Evolutionary conservation across 2,113 vertebrate genomes (phyloP), one percentile per base, ranked within the genome.

Genomic region (Scalopus aquaticus): DNA sequence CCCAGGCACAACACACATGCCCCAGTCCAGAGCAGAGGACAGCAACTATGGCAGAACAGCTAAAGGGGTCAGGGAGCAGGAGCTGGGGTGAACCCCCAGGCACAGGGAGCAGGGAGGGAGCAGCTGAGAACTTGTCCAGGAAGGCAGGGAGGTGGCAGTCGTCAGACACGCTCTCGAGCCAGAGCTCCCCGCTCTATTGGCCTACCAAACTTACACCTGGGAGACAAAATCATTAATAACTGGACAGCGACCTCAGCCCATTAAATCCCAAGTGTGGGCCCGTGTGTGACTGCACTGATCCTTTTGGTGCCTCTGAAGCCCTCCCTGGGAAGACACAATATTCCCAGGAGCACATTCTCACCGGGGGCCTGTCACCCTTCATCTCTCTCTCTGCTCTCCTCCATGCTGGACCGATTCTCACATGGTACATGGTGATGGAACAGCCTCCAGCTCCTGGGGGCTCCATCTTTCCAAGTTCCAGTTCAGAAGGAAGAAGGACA

Each of bases 331-430:
- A 35, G 16, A 7, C 6, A 30, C 37, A 64, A 1, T 3, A 19
- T 22, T 77, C 24, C 46, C 12, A 26, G 56, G 30, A 78, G 9
- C 24, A 37, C 12, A 37, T 9, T 28, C n/a, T 5, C 49, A 16
- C 72, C 8, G 1, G 19, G 35, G 32, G 26, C 0, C 5, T 1
- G 9, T 54, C 11, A 13, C 9, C 4, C 39, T 67, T 35, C 32
- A 1, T 24, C 6, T 17, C 26, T 56, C 73, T 13, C 60, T 69
- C 3, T 62, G 30, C 6, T 79, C 12, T 76, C 26, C 4, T n/a
- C 62, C 5, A 4, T 13, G 42, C 3, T 37, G 49, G 32, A 37
- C 28, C 35, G 49, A 49, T 42, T 80, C 42, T 78, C 28, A 26
- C 35, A 19, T 5, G 30, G 16, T 3, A 20, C 15, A 4, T 30